Base-by-base conservation (phyloP, 2,888 invertebrate species). In the Polydrusus cervinus region DNA sequence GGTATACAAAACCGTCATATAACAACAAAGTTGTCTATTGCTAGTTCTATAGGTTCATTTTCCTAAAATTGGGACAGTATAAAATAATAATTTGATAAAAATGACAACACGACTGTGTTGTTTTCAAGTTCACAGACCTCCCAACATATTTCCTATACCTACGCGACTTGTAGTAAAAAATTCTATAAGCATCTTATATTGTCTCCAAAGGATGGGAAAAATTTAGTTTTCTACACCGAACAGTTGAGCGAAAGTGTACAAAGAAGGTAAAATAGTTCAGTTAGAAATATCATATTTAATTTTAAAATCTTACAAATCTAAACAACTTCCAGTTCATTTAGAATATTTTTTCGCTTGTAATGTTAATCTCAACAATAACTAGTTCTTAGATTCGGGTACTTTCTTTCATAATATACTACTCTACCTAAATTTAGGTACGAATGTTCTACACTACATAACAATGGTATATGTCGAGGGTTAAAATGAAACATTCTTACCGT, bases 141-240 rank as follows among this genome's bases (percentile, higher is more conserved):
- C 34, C 55, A 57, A n/a, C 10, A 34, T 14, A 14, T 34, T 34
- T 34, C 7, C 14, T 34, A 9, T 34, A 9, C 3, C 1, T 25
- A 25, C 25, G 25, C 9, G 9, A 16, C 11, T 16, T 38, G 38
- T 34, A 38, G 38, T 34, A 38, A 38, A 60, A 60, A 60, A 60
- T 7, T 18, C 38, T 11, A 38, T 18, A 38, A 38, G 11, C 38
- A 10, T 47, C 1, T 34, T 34, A 60, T 72, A 72, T 72, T 72
- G 72, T 72, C 66, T 72, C 34, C 18, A 72, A 49, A 65, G 49
- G 65, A 49, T 49, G 49, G 65, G 65, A 65, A 18, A 60, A 38
- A 40, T 38, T 38, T 6, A 18, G 34, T 38, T 11, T n/a, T 25
- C 1, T 25, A n/a, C 16, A 51, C 30, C 10, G 25, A 65, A 16